These are phyloP conservation scores for Chironomus tentans DNA, from an alignment of 2,888 invertebrate species.

Conservation along the genomic window DNA sequence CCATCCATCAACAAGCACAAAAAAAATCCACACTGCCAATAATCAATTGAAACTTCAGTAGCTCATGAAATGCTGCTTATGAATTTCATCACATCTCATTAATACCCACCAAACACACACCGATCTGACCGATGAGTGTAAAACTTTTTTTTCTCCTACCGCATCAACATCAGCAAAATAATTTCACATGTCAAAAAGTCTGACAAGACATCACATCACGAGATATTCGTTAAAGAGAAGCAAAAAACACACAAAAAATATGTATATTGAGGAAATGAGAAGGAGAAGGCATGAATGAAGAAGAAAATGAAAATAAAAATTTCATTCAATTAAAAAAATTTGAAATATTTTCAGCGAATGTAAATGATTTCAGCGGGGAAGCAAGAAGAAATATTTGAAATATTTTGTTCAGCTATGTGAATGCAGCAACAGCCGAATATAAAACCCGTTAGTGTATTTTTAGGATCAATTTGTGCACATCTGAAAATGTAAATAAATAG, in stretches of 20 bases:
- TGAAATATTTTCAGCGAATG: background rate
- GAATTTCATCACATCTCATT: no score
- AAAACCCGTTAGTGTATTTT: background rate
- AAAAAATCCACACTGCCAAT: no score
- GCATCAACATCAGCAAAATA: background rate
- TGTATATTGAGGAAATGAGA: background rate
- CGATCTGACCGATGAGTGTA: no score
- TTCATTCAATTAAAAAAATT: background rate
- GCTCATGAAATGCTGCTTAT: no score
- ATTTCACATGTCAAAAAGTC: background rate
- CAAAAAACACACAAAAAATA: background rate
- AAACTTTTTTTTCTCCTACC: no score
- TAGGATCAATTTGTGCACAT: background rate
- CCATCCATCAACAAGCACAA: no score
- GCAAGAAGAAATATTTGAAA: background rate
- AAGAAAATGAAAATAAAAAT: background rate
- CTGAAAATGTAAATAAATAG: background rate
- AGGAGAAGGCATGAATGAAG: background rate
- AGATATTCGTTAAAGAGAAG: no score
- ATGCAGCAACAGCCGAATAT: background rate
- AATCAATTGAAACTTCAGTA: no score
- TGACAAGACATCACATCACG: no score
- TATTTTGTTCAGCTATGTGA: background rate
- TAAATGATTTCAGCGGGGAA: background rate
- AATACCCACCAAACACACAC: no score